These are phyloP conservation scores for Papilio polytes DNA, from an alignment of 1,140 invertebrate species.

Conservation along the genomic window DNA sequence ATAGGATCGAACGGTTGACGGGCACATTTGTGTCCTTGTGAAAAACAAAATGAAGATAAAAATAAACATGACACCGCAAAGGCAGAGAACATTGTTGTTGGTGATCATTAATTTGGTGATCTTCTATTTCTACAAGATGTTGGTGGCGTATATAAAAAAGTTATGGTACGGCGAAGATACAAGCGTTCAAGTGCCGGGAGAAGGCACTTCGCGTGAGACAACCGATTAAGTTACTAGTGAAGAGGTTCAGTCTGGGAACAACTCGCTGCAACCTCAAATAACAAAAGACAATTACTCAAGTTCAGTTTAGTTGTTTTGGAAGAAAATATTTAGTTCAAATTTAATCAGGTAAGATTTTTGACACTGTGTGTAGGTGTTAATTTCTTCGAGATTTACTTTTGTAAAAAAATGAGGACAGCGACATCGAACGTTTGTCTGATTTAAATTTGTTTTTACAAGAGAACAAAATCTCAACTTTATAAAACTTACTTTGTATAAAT, in stretches of 20 bases:
- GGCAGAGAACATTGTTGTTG: background rate
- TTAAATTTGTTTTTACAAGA: too few species aligned
- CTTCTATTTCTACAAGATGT: background rate
- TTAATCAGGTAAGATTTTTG: background rate
- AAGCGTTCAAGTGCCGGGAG: background rate
- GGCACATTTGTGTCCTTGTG: background rate
- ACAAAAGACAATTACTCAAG: background rate
- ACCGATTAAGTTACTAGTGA: too few species aligned
- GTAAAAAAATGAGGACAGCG: background rate
- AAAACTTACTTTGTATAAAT: too few species aligned
- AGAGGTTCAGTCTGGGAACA: background rate
- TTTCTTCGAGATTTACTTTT: background rate
- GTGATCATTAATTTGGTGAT: background rate
- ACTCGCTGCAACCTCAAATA: background rate
- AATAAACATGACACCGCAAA: background rate
- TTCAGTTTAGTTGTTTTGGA: slow-evolving; percentile 1
- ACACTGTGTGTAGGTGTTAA: background rate
- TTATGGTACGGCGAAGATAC: background rate
- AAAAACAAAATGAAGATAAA: too few species aligned
- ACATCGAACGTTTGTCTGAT: background rate
- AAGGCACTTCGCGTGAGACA: too few species aligned
- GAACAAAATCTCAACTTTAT: too few species aligned
- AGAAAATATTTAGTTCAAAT: background rate
- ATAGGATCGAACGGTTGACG: background rate
- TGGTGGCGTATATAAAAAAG: background rate